phyloP scores from a whole-genome alignment of 2,797 vertebrate genomes.

The Eptatretus atami region DNA sequence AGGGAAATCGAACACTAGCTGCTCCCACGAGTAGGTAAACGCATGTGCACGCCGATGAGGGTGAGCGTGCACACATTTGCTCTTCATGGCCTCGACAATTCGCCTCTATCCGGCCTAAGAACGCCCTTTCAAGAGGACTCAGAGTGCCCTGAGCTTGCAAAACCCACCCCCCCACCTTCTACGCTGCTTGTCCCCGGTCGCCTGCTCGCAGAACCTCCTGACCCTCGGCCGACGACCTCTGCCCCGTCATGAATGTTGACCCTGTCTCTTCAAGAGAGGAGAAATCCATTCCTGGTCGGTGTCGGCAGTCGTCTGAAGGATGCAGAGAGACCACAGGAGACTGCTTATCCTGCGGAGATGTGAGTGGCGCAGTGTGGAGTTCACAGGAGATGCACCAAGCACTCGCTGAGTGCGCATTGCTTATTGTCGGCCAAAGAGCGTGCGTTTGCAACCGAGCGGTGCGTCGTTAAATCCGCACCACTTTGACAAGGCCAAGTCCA shows the following conservation, averaged over 20 bases:
- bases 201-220: too few relatives aligned
- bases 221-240: too few relatives aligned
- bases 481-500: too few relatives aligned
- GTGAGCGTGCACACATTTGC: background rate
- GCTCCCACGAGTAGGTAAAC: background rate
- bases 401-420: background rate
- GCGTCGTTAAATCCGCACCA: too few relatives aligned
- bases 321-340: background rate
- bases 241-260: too few relatives aligned
- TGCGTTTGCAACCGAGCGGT: too few relatives aligned
- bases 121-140: background rate
- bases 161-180: background rate
- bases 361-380: background rate
- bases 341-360: background rate
- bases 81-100: background rate
- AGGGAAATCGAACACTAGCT: constrained; percentile 29
- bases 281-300: too few relatives aligned
- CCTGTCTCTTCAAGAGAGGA: too few relatives aligned
- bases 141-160: background rate
- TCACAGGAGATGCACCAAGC: background rate
- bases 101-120: background rate
- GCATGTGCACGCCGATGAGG: background rate
- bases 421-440: too few relatives aligned
- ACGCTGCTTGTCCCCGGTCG: too few relatives aligned
- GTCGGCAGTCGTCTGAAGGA: background rate